These are phyloP conservation scores for Brachionus asplanchnoidis DNA, from an alignment of 1,140 invertebrate genomes.

Conservation along the genomic window DNA sequence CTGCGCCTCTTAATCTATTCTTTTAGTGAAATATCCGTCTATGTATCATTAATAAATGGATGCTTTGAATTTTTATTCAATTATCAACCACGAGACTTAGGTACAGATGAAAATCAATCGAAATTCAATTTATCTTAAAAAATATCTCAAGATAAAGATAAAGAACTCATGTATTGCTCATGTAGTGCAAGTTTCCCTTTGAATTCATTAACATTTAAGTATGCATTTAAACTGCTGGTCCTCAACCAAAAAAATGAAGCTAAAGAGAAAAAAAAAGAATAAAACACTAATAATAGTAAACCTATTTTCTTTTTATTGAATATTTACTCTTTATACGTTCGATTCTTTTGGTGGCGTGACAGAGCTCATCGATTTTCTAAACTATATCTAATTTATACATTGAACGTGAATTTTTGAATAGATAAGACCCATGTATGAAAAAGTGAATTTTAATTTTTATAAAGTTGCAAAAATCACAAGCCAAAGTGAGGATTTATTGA, in stretches of 20 bases:
- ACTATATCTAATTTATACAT: slow-evolving; percentile 10
- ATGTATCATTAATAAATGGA: neutral
- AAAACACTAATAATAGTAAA: neutral
- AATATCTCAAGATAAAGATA: neutral
- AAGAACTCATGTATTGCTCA: neutral
- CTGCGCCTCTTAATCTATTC: neutral
- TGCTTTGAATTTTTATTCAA: neutral
- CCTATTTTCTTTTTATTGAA: slow-evolving; percentile 19
- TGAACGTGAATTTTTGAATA: slow-evolving; percentile 25
- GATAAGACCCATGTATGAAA: neutral
- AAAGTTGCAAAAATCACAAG: slow-evolving; percentile 27
- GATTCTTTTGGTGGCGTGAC: neutral
- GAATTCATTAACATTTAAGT: neutral
- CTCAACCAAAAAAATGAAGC: neutral
- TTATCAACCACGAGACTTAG: neutral
- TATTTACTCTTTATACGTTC: neutral
- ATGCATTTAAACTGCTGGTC: neutral
- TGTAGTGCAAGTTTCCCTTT: neutral
- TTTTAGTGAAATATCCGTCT: neutral
- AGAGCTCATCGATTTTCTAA: neutral
- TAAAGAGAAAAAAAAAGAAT: neutral
- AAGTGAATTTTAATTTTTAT: slow-evolving; percentile 8
- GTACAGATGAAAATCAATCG: neutral
- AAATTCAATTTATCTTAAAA: neutral
- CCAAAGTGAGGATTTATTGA: neutral